A percentile compares a stretch with the other conserved stretches of the same genome.
Conservation (phyloP, 2,797 vertebrate species). For the Amphiprion clarkii region DNA sequence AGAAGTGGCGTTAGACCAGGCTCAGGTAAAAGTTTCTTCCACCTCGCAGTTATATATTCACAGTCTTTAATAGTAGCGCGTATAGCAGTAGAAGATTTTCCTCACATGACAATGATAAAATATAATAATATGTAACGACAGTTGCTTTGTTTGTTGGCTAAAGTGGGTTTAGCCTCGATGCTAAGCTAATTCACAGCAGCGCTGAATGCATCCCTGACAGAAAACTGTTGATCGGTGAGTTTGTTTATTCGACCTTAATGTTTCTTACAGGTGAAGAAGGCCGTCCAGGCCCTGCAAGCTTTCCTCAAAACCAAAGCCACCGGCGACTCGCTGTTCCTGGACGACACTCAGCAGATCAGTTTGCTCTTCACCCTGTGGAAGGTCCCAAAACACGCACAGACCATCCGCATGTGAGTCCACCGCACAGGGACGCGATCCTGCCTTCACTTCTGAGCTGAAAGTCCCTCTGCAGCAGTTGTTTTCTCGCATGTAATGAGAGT, state of each 20-base stretch:
- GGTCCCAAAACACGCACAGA: constrained; percentile 84
- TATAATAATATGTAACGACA: neutral
- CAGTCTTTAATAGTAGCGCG: accelerated
- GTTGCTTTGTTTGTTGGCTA: no score
- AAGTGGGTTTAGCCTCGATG: neutral
- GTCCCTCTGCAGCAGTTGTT: no score
- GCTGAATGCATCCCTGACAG: accelerated
- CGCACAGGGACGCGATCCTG: neutral
- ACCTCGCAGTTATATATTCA: accelerated
- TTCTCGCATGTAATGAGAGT: neutral
- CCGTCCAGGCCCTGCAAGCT: constrained; percentile 85
- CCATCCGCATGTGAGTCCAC: constrained; percentile 88
- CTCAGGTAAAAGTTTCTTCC: constrained; percentile 65
- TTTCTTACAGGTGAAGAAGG: constrained; percentile 86
- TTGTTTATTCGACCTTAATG: accelerated
- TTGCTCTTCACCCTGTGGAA: constrained; percentile 90
- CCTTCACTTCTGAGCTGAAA: neutral
- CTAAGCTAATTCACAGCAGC: constrained; percentile 24
- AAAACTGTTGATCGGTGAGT: neutral
- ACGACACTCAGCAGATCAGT: constrained; percentile 83
- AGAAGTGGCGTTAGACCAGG: constrained; percentile 53
- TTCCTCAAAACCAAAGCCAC: constrained; percentile 81
- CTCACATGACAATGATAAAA: accelerated
- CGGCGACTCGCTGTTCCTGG: constrained; percentile 72
- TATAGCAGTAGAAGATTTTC: accelerated